Base-by-base conservation (phyloP, 2,113 vertebrate species). In the Bubalus kerabau region DNA sequence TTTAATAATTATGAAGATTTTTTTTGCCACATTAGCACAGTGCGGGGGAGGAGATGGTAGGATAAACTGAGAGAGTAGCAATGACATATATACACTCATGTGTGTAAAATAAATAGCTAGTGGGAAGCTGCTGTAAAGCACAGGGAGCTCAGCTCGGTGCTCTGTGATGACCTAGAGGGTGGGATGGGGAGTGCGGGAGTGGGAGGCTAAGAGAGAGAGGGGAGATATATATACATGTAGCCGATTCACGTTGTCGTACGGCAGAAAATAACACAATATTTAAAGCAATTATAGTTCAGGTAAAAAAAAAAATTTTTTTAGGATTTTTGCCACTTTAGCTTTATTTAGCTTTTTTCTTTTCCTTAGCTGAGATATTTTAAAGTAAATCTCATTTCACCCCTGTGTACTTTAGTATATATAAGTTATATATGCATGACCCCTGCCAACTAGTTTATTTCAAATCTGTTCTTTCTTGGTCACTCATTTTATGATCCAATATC, bases 281-380 rank as follows among this genome's bases (percentile, higher is more conserved):
- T 43, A 43, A 43, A 76, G 71, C 36, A 24, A 14, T 76, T 76
- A 76, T 24, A 76, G 71, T 76, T 40, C 6, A 43, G 71, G 36
- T 76, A 7, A 43, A 40, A 74, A 40, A 23, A 40, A 40, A 23
- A 23, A 32, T 26, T n/a, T 0, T 43, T 43, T 48, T 48, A 48
- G 11, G 57, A 13, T 64, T 84, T 43, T 95, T 71, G 48, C 50
- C 40, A 59, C 23, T 10, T 90, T 95, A 59, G n/a, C 28, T 57
- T 97, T 13, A 57, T 92, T 84, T 93, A 91, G 9, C 17, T 60
- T 91, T 87, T 96, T 87, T 64, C 86, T 95, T 95, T 90, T 48
- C 78, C 46, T 84, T 92, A 92, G 59, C 13, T 64, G 19, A 96
- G 54, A 23, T 87, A 85, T 19, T 91, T 95, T 46, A 74, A 90